These are phyloP conservation scores for Corynorhinus townsendii DNA, from an alignment of 2,113 vertebrate genomes.

Conservation along the genomic window DNA sequence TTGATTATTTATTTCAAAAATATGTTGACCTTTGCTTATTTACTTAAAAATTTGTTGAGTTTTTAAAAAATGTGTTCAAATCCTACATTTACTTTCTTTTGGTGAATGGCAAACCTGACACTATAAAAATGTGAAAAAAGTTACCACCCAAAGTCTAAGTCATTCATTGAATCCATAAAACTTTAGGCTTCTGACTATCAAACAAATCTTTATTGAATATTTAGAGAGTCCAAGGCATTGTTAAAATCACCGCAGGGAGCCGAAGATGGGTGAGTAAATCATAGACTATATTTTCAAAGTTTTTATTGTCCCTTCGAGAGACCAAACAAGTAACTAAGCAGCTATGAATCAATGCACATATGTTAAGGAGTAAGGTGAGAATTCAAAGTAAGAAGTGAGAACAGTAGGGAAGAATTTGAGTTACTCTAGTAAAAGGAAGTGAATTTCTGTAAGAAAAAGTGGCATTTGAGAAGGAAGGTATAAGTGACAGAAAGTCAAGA, in stretches of 20 bases:
- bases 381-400: background rate
- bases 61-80: background rate
- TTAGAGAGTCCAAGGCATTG: background rate
- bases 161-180: constrained; percentile 1
- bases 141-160: background rate
- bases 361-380: background rate
- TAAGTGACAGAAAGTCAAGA: background rate
- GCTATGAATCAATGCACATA: background rate
- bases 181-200: background rate
- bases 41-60: constrained; percentile 15
- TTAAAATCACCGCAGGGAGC: background rate
- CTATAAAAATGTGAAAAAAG: background rate
- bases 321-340: background rate
- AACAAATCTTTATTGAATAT: background rate
- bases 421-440: background rate
- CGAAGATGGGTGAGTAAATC: background rate
- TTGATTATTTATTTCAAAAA: constrained; percentile 38
- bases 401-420: background rate
- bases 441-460: background rate
- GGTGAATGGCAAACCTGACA: background rate
- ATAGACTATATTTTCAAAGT: background rate
- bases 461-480: background rate
- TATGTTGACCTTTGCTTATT: background rate
- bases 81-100: constrained; percentile 25
- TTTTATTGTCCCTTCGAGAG: background rate